Evolutionary conservation across 2,113 vertebrate genomes (phyloP).

Genomic region (Myrmecobius fasciatus): DNA sequence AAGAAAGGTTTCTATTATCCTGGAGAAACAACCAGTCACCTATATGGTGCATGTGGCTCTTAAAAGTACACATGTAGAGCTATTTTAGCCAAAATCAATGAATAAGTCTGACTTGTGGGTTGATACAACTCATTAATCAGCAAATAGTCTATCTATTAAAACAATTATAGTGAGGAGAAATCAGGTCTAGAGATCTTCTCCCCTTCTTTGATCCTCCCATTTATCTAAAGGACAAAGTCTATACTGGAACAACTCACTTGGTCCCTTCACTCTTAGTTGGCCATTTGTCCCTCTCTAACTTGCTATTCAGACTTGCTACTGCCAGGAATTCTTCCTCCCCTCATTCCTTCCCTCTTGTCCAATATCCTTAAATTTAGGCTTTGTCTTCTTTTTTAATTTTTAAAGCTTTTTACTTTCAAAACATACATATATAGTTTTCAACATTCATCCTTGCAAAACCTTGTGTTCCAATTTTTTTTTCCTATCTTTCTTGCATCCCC

Average conservation of each 20-base stretch:
- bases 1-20: neutral
- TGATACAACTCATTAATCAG: neutral
- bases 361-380: neutral
- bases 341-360: neutral
- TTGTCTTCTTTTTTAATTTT: neutral
- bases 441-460: too few species aligned
- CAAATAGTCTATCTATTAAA: neutral
- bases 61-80: neutral
- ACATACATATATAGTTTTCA: too few species aligned
- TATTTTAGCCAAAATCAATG: neutral
- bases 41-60: neutral
- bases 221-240: neutral
- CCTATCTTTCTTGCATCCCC: too few species aligned
- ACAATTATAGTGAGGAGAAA: neutral
- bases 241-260: too few species aligned
- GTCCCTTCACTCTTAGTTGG: neutral
- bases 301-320: neutral
- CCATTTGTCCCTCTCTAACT: neutral
- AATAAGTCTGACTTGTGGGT: neutral
- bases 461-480: too few species aligned
- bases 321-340: neutral
- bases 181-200: neutral
- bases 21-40: neutral
- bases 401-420: too few species aligned
- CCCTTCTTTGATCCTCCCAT: neutral